Conservation (phyloP, 1,140 invertebrate species). For the Pectinophora gossypiella region DNA sequence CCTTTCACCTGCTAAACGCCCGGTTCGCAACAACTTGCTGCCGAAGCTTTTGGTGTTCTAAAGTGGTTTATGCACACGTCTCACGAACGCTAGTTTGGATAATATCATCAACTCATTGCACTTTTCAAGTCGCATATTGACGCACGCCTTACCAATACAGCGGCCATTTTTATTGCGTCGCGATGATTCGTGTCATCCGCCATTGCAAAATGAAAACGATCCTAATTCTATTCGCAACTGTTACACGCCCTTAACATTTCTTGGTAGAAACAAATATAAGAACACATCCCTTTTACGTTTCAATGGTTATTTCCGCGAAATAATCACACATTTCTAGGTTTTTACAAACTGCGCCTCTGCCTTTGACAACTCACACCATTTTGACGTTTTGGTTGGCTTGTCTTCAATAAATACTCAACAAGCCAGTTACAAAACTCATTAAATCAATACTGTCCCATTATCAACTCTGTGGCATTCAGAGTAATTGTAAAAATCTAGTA, state of each 20-base stretch:
- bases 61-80: not conserved
- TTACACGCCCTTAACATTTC: constrained; percentile 37
- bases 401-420: constrained; percentile 29
- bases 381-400: constrained; percentile 61
- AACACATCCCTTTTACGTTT: constrained; percentile 46
- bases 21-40: not conserved
- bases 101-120: not conserved
- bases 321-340: constrained; percentile 51
- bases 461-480: not conserved
- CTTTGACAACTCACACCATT: constrained; percentile 69
- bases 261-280: constrained; percentile 34
- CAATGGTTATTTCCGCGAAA: constrained; percentile 34
- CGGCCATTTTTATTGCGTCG: constrained; percentile 75
- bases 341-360: constrained; percentile 59
- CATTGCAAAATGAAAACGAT: constrained; percentile 63
- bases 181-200: constrained; percentile 74
- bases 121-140: constrained; percentile 50
- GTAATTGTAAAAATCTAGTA: not conserved
- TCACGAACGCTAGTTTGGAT: not conserved
- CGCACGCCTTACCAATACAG: constrained; percentile 72
- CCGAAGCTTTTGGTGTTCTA: not conserved
- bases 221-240: constrained; percentile 34
- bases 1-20: constrained; percentile 53
- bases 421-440: constrained; percentile 56
- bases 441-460: constrained; percentile 14